phyloP scores from a whole-genome alignment of 2,113 vertebrate genomes.

The Nerophis ophidion region DNA sequence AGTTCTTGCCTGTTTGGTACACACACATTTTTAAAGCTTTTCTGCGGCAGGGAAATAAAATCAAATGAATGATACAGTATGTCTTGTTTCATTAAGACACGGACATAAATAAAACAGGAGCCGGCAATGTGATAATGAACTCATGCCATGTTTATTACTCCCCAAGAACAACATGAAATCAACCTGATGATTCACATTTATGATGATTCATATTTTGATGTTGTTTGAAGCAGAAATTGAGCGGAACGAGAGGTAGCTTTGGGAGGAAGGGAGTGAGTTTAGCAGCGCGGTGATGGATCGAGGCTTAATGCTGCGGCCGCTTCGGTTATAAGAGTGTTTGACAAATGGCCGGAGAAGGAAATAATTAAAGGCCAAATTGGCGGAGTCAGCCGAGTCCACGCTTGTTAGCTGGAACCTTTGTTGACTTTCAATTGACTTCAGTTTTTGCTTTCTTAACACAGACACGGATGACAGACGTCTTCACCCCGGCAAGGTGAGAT shows the following conservation, averaged over 20 bases:
- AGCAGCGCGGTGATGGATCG: conserved; percentile 4
- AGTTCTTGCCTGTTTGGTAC: too few relatives aligned
- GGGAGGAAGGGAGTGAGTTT: conserved; percentile 18
- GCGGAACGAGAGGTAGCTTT: conserved; percentile 17
- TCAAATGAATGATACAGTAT: conserved; percentile 45
- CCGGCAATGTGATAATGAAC: conserved; percentile 49
- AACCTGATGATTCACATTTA: conserved; percentile 56
- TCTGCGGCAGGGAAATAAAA: too few relatives aligned
- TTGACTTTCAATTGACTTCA: conserved; percentile 2
- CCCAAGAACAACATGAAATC: conserved; percentile 43
- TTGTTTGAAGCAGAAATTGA: conserved; percentile 45
- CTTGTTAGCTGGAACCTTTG: conserved; percentile 17
- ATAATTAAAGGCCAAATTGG: conserved; percentile 16
- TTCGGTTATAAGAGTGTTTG: conserved; percentile 10
- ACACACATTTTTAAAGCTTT: too few relatives aligned
- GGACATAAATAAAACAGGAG: conserved; percentile 66
- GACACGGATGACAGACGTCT: conserved; percentile 26
- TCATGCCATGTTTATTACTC: conserved; percentile 41
- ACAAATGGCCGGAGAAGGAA: conserved; percentile 13
- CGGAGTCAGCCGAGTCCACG: conserved; percentile 9
- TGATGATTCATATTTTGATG: conserved; percentile 1
- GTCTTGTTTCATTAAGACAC: conserved; percentile 55
- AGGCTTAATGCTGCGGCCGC: neutral
- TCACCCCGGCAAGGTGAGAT: neutral
- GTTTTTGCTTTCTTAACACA: conserved; percentile 1